Conservation (phyloP, 2,888 invertebrate species). For the Neoascia interrupta region DNA sequence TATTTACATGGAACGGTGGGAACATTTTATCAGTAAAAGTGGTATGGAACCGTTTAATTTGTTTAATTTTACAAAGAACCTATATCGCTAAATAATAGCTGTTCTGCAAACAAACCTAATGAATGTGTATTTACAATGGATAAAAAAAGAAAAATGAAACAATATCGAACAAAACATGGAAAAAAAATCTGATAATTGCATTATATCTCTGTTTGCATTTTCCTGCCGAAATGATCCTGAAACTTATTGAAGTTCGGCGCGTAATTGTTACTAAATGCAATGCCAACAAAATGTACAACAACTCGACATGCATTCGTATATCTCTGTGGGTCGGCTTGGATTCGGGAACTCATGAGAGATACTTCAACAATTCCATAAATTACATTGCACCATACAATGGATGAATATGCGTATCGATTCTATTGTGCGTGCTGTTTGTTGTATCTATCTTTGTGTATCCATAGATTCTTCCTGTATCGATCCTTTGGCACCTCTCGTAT, state of each 20-base stretch:
- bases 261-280: conserved; percentile 62
- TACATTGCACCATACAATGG: conserved; percentile 39
- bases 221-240: conserved; percentile 54
- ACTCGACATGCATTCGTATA: background rate
- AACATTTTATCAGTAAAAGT: no score
- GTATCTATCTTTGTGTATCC: conserved; percentile 13
- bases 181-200: conserved; percentile 59
- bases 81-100: no score
- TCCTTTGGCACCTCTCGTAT: conserved; percentile 35
- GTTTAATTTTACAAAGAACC: no score
- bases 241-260: conserved; percentile 53
- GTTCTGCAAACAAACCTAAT: no score
- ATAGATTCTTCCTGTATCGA: conserved; percentile 44
- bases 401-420: conserved; percentile 63
- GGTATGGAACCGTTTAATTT: no score
- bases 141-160: background rate
- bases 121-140: no score
- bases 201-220: conserved; percentile 49
- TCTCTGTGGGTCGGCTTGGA: conserved; percentile 11
- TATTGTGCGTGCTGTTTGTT: conserved; percentile 42
- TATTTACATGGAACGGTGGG: no score
- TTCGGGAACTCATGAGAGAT: conserved; percentile 21
- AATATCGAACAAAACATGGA: no score
- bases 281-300: conserved; percentile 37
- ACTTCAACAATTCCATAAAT: conserved; percentile 63